A percentile compares a stretch with the other conserved stretches of the same genome.
phyloP scores from a whole-genome alignment of 2,113 vertebrate species.

The Astur gentilis region DNA sequence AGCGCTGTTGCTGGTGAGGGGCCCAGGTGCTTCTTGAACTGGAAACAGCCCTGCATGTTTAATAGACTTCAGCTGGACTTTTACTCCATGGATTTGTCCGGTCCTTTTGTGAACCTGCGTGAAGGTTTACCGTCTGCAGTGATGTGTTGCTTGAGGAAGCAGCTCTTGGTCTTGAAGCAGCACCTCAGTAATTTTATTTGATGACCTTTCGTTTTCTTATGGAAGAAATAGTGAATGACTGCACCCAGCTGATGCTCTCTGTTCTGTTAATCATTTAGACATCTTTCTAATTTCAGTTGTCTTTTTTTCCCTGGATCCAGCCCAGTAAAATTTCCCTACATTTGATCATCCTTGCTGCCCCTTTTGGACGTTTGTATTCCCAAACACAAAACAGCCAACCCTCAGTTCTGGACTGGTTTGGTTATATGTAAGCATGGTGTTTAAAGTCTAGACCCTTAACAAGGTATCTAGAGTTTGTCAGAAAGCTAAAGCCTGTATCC shows the following conservation, averaged over 20 bases:
- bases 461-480: neutral
- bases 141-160: neutral
- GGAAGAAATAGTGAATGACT: neutral
- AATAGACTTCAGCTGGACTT: neutral
- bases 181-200: neutral
- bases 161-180: neutral
- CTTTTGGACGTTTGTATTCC: neutral
- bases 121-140: neutral
- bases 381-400: neutral
- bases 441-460: neutral
- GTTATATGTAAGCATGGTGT: neutral
- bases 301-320: neutral
- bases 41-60: neutral
- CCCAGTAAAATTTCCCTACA: neutral
- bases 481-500: neutral
- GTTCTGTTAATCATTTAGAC: neutral
- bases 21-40: neutral
- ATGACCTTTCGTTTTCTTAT: neutral
- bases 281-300: neutral
- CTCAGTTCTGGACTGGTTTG: neutral
- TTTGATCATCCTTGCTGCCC: neutral
- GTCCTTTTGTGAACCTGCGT: neutral
- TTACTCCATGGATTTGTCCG: neutral
- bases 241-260: neutral
- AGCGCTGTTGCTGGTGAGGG: neutral